Percentiles rank a stretch among this genome's conserved stretches.
phyloP scores from a whole-genome alignment of 2,888 invertebrate species.

The Megalurothrips usitatus region DNA sequence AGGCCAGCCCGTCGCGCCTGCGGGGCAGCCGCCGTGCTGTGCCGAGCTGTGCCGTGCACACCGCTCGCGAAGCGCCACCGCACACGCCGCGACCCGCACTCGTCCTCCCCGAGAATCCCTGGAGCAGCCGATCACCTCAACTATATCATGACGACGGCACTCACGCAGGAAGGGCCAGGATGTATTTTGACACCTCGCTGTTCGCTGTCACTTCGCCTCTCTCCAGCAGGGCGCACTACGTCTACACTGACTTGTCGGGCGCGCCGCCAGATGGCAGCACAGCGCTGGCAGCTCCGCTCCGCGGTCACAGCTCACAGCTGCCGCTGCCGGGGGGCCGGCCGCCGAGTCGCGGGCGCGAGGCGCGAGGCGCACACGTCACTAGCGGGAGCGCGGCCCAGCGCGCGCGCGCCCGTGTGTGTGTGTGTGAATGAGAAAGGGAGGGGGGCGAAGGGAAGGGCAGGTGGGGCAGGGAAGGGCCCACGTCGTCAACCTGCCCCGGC shows the following conservation, averaged over 20 bases:
- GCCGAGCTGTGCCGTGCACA: too few relatives aligned
- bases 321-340: too few relatives aligned
- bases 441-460: neutral
- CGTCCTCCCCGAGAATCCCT: neutral
- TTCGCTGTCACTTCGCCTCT: slow-evolving; percentile 14
- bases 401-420: neutral
- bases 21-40: neutral
- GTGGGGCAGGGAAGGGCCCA: neutral
- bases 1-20: neutral
- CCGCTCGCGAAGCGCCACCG: too few relatives aligned
- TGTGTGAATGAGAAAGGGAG: neutral
- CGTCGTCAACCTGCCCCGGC: too few relatives aligned
- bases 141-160: neutral
- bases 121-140: neutral
- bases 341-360: too few relatives aligned
- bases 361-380: neutral
- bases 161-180: slow-evolving; percentile 10
- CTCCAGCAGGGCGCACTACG: slow-evolving; percentile 25
- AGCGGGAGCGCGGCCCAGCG: neutral
- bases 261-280: slow-evolving; percentile 33
- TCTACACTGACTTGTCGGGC: neutral
- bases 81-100: neutral
- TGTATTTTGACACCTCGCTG: neutral
- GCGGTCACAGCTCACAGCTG: neutral
- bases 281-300: slow-evolving; percentile 20